Evolutionary conservation across 2,113 vertebrate genomes (phyloP).

Genomic region (Apaloderma vittatum): DNA sequence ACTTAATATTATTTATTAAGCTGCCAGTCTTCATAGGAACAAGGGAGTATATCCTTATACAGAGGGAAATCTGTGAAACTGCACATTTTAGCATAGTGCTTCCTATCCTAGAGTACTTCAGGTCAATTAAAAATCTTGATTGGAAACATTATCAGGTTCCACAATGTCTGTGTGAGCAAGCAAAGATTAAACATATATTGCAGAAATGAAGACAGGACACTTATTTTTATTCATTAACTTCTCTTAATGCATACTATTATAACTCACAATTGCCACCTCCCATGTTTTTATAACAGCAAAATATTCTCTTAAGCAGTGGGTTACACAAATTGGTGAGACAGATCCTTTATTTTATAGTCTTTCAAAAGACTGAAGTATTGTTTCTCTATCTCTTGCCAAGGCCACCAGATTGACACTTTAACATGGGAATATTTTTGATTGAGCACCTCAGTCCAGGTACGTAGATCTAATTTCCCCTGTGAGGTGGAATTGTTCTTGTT

Average conservation of each 20-base stretch:
- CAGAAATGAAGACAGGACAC: neutral
- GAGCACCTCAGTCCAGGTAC: neutral
- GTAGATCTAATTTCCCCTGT: neutral
- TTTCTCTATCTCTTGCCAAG: neutral
- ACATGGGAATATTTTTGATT: neutral
- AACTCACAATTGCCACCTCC: neutral
- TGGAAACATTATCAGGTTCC: neutral
- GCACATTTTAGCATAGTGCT: neutral
- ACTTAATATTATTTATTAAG: neutral
- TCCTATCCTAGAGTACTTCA: neutral
- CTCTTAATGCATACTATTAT: neutral
- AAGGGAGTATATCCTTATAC: neutral
- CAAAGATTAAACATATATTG: neutral
- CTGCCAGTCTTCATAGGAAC: neutral
- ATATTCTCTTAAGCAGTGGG: neutral
- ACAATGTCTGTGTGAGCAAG: neutral
- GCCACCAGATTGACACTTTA: neutral
- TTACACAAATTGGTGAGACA: neutral
- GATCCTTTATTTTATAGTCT: neutral
- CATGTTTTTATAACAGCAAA: neutral
- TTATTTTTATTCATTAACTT: neutral
- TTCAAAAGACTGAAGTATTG: neutral
- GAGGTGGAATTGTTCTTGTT: constrained; percentile 12
- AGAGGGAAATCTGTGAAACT: neutral
- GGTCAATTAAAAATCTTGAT: neutral